Evolutionary conservation across 2,113 vertebrate species (phyloP).

Genomic region (Cromileptes altivelis): DNA sequence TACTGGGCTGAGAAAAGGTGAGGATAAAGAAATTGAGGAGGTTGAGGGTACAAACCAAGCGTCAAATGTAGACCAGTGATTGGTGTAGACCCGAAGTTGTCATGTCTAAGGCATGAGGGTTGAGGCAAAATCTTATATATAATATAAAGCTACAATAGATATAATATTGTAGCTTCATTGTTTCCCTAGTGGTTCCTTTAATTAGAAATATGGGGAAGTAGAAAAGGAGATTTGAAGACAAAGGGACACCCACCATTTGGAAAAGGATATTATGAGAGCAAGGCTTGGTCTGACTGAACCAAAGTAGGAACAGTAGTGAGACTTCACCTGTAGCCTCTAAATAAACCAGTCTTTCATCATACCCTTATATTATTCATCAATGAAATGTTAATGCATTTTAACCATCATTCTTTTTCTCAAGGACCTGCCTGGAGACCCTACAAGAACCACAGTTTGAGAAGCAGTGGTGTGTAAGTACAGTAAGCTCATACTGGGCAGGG

Average conservation of each 20-base stretch:
- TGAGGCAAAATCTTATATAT: too few relatives aligned
- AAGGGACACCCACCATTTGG: not conserved
- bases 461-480: not conserved
- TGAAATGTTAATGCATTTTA: not conserved
- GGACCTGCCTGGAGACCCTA: not conserved
- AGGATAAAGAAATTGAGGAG: not conserved
- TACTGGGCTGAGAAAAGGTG: too few relatives aligned
- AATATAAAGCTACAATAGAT: too few relatives aligned
- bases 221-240: not conserved
- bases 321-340: too few relatives aligned
- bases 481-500: not conserved
- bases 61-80: not conserved
- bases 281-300: not conserved
- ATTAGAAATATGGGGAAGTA: not conserved
- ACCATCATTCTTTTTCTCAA: not conserved
- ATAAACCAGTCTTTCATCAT: too few relatives aligned
- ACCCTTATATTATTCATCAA: not conserved
- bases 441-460: conserved; percentile 15
- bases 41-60: too few relatives aligned
- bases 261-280: not conserved
- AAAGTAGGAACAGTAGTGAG: not conserved
- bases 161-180: not conserved
- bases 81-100: not conserved
- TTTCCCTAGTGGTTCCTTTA: not conserved
- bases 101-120: not conserved